A percentile compares a stretch with the other conserved stretches of the same genome.
Conservation (phyloP, 2,113 vertebrate species). For the Nesoenas mayeri region DNA sequence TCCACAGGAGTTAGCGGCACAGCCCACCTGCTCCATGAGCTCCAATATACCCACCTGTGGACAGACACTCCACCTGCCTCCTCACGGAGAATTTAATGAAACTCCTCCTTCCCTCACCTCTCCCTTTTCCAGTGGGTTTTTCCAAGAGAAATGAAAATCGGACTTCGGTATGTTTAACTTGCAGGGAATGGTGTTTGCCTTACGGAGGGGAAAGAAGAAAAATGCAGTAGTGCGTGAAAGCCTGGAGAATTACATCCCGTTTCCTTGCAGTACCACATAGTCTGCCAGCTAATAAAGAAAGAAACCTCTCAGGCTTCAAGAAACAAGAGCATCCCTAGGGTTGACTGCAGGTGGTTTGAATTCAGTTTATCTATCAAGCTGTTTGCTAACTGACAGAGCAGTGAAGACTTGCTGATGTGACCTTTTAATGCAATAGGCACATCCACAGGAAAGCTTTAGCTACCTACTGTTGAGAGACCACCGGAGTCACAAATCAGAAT, state of each 20-base stretch:
- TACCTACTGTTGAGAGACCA: background rate
- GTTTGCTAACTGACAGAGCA: background rate
- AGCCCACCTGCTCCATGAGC: background rate
- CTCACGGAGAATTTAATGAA: background rate
- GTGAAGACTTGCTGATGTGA: background rate
- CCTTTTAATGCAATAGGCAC: background rate
- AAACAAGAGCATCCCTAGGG: background rate
- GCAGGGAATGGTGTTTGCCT: background rate
- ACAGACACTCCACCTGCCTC: background rate
- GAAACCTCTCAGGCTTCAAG: background rate
- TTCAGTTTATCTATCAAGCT: background rate
- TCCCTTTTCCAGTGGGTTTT: background rate
- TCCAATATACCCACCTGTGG: background rate
- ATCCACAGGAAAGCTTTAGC: background rate
- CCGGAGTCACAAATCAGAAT: background rate
- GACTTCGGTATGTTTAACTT: background rate
- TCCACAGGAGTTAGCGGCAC: background rate
- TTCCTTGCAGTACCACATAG: background rate
- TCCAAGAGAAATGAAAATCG: background rate
- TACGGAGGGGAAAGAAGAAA: background rate
- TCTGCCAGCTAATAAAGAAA: background rate
- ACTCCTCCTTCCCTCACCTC: background rate
- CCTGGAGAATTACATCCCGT: background rate
- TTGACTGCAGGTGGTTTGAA: background rate
- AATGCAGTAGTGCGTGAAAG: accelerated